phyloP scores from a whole-genome alignment of 2,113 vertebrate genomes.

The Ctenodactylus gundi region DNA sequence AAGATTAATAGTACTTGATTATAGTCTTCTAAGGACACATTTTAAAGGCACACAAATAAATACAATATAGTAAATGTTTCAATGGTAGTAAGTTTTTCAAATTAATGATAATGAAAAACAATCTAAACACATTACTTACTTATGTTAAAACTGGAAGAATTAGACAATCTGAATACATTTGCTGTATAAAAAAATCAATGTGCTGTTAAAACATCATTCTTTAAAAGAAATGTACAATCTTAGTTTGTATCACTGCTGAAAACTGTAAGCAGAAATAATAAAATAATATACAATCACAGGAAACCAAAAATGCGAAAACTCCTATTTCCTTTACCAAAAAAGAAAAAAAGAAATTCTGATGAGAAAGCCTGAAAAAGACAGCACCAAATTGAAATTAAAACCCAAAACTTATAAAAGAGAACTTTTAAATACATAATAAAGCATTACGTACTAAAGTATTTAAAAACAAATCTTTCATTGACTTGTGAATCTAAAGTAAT shows the following conservation, averaged over 20 bases:
- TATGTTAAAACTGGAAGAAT: background rate
- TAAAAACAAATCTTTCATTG: background rate
- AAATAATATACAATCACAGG: background rate
- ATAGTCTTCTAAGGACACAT: background rate
- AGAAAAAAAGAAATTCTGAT: background rate
- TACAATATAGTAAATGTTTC: background rate
- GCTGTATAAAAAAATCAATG: background rate
- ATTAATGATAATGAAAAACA: background rate
- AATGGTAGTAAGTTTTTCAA: background rate
- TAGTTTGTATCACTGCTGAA: background rate
- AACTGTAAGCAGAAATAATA: background rate
- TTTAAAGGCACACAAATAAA: background rate
- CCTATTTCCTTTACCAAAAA: background rate
- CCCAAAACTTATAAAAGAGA: background rate
- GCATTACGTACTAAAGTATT: background rate
- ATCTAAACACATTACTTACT: background rate
- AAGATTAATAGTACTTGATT: background rate
- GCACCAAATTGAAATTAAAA: background rate
- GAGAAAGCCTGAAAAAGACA: background rate
- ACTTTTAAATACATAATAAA: background rate
- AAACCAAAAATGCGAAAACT: background rate
- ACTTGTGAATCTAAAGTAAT: background rate
- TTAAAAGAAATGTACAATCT: background rate
- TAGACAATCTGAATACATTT: background rate
- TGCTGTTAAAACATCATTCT: background rate